phyloP scores from a whole-genome alignment of 2,888 invertebrate species.

The Chloroclysta siterata region DNA sequence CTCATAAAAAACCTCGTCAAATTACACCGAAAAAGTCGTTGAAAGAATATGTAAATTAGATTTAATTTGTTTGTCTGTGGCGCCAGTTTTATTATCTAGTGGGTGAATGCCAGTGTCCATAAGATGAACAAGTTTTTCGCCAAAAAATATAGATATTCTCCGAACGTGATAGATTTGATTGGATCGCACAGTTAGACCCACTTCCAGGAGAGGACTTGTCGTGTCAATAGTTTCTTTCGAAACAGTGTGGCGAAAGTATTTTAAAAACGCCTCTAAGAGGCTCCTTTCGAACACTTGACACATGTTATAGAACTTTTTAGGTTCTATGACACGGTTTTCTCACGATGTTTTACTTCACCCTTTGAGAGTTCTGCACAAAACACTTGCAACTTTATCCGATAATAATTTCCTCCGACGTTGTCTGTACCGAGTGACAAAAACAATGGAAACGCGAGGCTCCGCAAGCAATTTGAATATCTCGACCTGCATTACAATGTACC shows the following conservation, averaged over 20 bases:
- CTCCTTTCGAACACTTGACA: too few species aligned
- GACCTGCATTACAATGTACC: constrained; percentile 12
- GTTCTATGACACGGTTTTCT: too few species aligned
- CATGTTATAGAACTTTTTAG: too few species aligned
- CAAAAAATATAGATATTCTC: neutral
- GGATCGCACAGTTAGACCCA: too few species aligned
- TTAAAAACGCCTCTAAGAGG: too few species aligned
- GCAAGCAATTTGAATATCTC: neutral
- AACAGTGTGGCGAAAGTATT: too few species aligned
- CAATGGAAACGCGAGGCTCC: constrained; percentile 8
- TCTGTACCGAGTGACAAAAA: constrained; percentile 2
- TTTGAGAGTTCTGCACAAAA: too few species aligned
- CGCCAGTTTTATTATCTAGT: constrained; percentile 10
- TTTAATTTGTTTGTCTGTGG: constrained; percentile 2
- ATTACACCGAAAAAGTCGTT: neutral
- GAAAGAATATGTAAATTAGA: neutral
- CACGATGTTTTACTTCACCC: too few species aligned
- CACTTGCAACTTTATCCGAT: too few species aligned
- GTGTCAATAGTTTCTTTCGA: too few species aligned
- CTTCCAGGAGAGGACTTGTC: too few species aligned
- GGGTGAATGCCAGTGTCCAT: constrained; percentile 1
- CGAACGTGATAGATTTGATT: too few species aligned
- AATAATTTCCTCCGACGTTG: neutral
- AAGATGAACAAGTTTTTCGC: neutral
- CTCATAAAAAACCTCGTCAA: neutral